Conservation (phyloP, 2,113 vertebrate species). For the Cygnus buccinator region DNA sequence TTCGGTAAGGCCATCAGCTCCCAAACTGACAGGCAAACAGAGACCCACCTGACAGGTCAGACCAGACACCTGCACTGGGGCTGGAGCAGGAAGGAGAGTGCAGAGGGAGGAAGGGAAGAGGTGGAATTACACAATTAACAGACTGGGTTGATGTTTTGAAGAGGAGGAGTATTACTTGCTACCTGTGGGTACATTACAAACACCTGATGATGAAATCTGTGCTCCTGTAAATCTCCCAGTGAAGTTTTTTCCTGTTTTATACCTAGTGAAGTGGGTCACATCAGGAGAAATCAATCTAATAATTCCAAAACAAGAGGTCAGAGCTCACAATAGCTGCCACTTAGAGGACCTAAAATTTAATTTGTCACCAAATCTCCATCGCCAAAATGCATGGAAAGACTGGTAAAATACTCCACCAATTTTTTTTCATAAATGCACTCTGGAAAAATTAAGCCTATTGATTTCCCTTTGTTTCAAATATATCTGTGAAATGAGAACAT, state of each 20-base stretch:
- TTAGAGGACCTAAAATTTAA: not conserved
- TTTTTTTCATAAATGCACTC: not conserved
- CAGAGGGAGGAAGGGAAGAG: conserved; percentile 11
- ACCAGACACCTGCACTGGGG: conserved; percentile 78
- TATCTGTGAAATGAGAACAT: not conserved
- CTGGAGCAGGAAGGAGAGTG: conserved; percentile 6
- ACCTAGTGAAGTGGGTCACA: not conserved
- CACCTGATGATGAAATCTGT: not conserved
- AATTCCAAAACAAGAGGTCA: not conserved
- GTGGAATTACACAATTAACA: conserved; percentile 67
- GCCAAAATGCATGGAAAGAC: not conserved
- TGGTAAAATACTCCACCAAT: not conserved
- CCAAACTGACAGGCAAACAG: conserved; percentile 86
- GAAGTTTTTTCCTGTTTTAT: not conserved
- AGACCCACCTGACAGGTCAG: conserved; percentile 85
- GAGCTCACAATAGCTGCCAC: not conserved
- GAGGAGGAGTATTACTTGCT: not conserved
- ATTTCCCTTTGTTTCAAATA: not conserved
- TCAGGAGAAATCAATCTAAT: not conserved
- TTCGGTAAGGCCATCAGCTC: conserved; percentile 85
- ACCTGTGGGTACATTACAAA: not conserved
- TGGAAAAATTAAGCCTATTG: not conserved
- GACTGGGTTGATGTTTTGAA: not conserved
- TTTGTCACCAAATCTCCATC: not conserved
- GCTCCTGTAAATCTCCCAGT: not conserved